Evolutionary conservation across 2,113 vertebrate genomes (phyloP), one percentile per base, ranked within the genome.

Genomic region (Aix galericulata): DNA sequence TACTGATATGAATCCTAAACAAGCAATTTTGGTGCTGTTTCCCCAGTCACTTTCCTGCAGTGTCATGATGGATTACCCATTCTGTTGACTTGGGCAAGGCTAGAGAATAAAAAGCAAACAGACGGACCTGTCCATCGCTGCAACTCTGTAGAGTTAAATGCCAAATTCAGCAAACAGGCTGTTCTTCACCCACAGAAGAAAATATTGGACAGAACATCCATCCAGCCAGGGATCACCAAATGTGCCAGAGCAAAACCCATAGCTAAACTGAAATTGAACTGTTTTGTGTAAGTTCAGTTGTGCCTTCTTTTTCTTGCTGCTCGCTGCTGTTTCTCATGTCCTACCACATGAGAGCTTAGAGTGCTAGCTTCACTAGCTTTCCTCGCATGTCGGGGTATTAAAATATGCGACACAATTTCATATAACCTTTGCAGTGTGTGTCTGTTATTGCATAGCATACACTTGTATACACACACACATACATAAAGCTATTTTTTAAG

Each of bases 401-500:
- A 85, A 64, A 44, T 7, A 88, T 0, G 13, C 58, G 78, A 60
- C 68, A 13, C 7, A 5, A 56, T 34, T 89, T 60, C 52, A 92
- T 13, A 10, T 81, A 53, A 21, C 4, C 21, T 44, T 88, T 60
- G 17, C 42, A 46, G 13, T 31, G 10, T 38, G 0, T 93, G 36
- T 82, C 31, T 94, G 31, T 87, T 79, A 71, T 26, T 88, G 8
- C 11, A 20, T n/a, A 62, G 20, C 40, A 68, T 74, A 38, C 42
- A 20, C 63, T 72, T 91, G 27, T 23, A 13, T 40, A 36, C 29
- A 53, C n/a, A 25, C 9, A 29, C 5, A 13, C 14, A 81, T 23
- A 16, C 69, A 87, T 81, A 84, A 87, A 93, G 86, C 86, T 92
- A 76, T 92, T 95, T 95, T 92, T 93, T 92, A 69, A 94, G 87